Conservation (phyloP, 2,888 invertebrate species). For the Caenorhabditis macrosperma region DNA sequence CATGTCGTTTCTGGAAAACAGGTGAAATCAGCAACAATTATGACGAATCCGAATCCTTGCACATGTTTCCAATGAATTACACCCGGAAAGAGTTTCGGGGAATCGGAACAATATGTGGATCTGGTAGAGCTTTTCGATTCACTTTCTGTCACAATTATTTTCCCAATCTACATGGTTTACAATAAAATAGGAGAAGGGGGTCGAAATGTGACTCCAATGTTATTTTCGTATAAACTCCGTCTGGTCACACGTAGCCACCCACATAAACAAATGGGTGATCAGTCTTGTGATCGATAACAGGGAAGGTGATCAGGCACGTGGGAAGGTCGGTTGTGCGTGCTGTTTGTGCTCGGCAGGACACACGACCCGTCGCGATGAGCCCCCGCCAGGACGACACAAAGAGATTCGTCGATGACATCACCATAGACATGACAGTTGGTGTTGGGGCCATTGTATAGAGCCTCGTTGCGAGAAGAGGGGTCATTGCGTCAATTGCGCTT, state of each 20-base stretch:
- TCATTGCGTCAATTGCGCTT: not conserved
- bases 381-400: conserved; percentile 12
- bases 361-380: conserved; percentile 1
- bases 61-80: not conserved
- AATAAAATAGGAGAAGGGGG: not conserved
- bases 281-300: conserved; percentile 53
- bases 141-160: not conserved
- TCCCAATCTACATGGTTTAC: conserved; percentile 22
- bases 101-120: not conserved
- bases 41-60: conserved; percentile 39
- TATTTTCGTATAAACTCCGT: conserved; percentile 19
- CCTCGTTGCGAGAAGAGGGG: conserved; percentile 4
- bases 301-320: conserved; percentile 49
- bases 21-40: conserved; percentile 17
- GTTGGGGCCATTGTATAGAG: conserved; percentile 19
- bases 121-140: not conserved
- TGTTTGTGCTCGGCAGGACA: conserved; percentile 42
- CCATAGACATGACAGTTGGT: conserved; percentile 46
- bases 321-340: conserved; percentile 48
- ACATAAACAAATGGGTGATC: conserved; percentile 43
- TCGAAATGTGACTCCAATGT: conserved; percentile 26
- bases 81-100: not conserved
- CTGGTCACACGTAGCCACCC: conserved; percentile 39
- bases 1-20: conserved; percentile 4
- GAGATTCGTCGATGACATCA: conserved; percentile 44